Evolutionary conservation across 1,140 invertebrate genomes (phyloP).

Genomic region (Platorchestia sp.): DNA sequence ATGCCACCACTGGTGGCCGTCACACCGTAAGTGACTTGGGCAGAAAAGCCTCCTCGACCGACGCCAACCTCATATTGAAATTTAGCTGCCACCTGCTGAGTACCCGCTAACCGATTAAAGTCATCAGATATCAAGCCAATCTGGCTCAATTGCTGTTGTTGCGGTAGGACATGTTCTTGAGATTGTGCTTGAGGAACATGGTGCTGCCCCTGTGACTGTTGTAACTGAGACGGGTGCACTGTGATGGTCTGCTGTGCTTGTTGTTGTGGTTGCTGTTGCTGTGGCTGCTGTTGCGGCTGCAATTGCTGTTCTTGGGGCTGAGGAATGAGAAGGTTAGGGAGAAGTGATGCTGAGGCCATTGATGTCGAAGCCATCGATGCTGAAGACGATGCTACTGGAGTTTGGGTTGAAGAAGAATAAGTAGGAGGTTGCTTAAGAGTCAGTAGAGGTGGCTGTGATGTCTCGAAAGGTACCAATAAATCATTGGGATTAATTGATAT

Average conservation of each 20-base stretch:
- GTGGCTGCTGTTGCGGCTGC: constrained; percentile 69
- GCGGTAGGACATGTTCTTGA: constrained; percentile 63
- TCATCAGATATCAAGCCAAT: constrained; percentile 61
- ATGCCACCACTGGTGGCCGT: constrained; percentile 54
- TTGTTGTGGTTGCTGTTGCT: constrained; percentile 62
- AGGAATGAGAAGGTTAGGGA: constrained; percentile 64
- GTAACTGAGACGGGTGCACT: constrained; percentile 60
- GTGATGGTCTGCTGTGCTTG: constrained; percentile 59
- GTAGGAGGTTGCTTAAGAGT: constrained; percentile 70
- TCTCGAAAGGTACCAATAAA: constrained; percentile 64
- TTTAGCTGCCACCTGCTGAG: constrained; percentile 64
- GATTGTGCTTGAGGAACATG: constrained; percentile 69
- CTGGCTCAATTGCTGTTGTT: constrained; percentile 62
- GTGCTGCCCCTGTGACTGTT: constrained; percentile 69
- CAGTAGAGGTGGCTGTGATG: constrained; percentile 52
- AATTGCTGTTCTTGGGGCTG: constrained; percentile 70
- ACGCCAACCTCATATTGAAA: constrained; percentile 62
- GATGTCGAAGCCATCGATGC: not conserved
- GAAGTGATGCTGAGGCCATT: constrained; percentile 65
- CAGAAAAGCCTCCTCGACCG: constrained; percentile 58
- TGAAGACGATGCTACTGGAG: constrained; percentile 58
- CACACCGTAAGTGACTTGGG: constrained; percentile 65
- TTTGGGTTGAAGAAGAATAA: constrained; percentile 67
- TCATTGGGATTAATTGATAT: constrained; percentile 62
- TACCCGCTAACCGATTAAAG: constrained; percentile 68